Conservation (phyloP, 2,888 invertebrate genomes). For the Magallana nippona region DNA sequence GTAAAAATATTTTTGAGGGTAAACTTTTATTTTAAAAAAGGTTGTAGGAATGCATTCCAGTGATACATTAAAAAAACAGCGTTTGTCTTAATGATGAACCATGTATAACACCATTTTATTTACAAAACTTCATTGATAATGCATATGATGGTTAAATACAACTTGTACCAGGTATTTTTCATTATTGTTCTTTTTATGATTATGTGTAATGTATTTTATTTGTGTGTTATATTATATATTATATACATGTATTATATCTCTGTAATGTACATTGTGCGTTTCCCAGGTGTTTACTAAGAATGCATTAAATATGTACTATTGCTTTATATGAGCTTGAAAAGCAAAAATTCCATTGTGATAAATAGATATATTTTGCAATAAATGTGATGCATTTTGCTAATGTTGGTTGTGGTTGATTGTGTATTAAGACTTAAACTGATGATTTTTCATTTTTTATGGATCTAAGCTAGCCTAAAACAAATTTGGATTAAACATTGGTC, state of each 20-base stretch:
- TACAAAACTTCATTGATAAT: neutral
- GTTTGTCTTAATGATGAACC: neutral
- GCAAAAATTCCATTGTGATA: constrained; percentile 28
- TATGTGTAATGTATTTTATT: too few relatives aligned
- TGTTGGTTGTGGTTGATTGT: too few relatives aligned
- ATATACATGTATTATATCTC: neutral
- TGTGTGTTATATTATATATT: too few relatives aligned
- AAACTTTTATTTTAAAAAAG: neutral
- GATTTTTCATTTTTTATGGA: too few relatives aligned
- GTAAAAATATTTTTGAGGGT: too few relatives aligned
- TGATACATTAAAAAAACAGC: neutral
- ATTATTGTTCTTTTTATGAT: neutral
- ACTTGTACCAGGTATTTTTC: constrained; percentile 2
- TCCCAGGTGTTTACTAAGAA: neutral
- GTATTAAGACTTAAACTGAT: too few relatives aligned
- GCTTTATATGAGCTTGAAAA: constrained; percentile 34
- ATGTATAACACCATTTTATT: neutral
- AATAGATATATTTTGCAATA: constrained; percentile 32
- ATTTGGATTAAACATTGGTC: too few relatives aligned
- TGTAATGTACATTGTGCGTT: neutral
- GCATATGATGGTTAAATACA: neutral
- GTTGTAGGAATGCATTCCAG: constrained; percentile 5
- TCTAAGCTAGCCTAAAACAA: too few relatives aligned
- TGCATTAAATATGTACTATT: constrained; percentile 14
- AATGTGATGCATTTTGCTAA: constrained; percentile 4